Conservation (phyloP, 2,888 invertebrate genomes). For the Eudemis profundana region DNA sequence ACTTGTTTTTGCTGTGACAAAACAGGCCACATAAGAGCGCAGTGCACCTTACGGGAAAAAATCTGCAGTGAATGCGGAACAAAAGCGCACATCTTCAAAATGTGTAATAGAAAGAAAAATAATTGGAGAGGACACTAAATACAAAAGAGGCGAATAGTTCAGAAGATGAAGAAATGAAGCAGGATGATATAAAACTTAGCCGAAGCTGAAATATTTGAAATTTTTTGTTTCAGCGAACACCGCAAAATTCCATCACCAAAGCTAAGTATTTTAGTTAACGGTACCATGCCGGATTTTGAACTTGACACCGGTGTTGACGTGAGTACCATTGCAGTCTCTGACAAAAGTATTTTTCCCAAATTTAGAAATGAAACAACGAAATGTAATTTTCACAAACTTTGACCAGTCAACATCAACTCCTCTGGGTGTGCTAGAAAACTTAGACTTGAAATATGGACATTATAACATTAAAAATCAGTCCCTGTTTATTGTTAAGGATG, state of each 20-base stretch:
- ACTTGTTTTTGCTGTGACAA: conserved; percentile 25
- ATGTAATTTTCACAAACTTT: conserved; percentile 26
- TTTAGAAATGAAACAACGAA: conserved; percentile 4
- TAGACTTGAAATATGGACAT: background rate
- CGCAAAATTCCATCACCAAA: conserved; percentile 17
- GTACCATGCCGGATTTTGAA: conserved; percentile 4
- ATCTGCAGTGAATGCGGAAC: conserved; percentile 25
- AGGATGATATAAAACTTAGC: no score
- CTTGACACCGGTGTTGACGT: conserved; percentile 34
- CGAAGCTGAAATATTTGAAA: conserved; percentile 16
- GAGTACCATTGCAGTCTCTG: conserved; percentile 26
- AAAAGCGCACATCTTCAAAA: conserved; percentile 15
- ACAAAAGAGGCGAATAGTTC: background rate
- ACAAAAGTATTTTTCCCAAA: conserved; percentile 32
- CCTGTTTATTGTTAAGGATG: no score
- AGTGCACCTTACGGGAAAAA: background rate
- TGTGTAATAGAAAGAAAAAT: conserved; percentile 6
- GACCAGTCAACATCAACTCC: conserved; percentile 26
- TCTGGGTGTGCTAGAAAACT: conserved; percentile 19
- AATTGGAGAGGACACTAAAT: background rate
- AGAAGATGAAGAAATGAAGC: no score
- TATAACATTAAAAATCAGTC: no score
- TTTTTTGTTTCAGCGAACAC: conserved; percentile 18
- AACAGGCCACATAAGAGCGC: conserved; percentile 14
- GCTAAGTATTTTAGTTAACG: conserved; percentile 10